These are phyloP conservation scores for Papilio machaon DNA, from an alignment of 1,140 invertebrate species.

Conservation along the genomic window DNA sequence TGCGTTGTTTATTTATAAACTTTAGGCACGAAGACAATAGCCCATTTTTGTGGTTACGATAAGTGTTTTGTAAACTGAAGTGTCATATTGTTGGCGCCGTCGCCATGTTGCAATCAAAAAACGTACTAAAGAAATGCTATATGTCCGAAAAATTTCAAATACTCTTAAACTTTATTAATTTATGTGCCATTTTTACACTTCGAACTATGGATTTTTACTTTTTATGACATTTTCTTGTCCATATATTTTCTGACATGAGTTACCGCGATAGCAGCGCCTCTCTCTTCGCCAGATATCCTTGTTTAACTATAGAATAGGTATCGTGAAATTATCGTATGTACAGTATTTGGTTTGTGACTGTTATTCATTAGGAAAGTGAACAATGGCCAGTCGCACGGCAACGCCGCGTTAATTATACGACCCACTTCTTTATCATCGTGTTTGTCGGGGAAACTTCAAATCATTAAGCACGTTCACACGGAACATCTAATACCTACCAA, in stretches of 20 bases:
- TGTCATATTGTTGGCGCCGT: conserved; percentile 12
- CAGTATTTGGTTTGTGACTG: conserved; percentile 4
- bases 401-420: conserved; percentile 18
- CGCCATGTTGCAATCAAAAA: not conserved
- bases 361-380: conserved; percentile 18
- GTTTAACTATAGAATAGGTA: not conserved
- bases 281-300: too few relatives aligned
- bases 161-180: not conserved
- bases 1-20: conserved; percentile 33
- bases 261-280: too few relatives aligned
- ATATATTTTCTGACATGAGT: not conserved
- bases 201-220: too few relatives aligned
- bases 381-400: conserved; percentile 3
- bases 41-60: conserved; percentile 25
- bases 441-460: conserved; percentile 13
- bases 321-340: not conserved
- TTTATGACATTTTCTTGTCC: not conserved
- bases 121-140: not conserved
- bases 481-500: not conserved
- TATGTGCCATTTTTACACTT: not conserved
- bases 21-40: conserved; percentile 22
- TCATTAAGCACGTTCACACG: not conserved
- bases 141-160: not conserved
- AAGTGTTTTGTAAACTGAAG: conserved; percentile 18
- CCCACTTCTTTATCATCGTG: conserved; percentile 10